Conservation (phyloP, 2,888 invertebrate species). For the Punctoribates punctum region DNA sequence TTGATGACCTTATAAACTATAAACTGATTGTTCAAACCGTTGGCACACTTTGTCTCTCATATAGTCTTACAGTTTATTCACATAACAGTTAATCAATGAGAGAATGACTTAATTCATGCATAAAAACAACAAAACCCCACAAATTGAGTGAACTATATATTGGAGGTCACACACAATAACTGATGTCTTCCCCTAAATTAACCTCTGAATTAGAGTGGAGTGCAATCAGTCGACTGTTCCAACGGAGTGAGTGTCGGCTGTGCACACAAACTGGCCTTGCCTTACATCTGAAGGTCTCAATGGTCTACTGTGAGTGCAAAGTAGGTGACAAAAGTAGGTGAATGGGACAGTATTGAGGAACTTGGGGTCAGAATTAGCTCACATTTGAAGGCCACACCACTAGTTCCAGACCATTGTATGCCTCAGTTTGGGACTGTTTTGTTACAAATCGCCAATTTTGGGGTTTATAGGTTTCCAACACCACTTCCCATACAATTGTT, state of each 20-base stretch:
- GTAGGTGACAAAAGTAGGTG: conserved; percentile 40
- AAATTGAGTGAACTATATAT: not conserved
- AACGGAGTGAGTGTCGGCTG: not conserved
- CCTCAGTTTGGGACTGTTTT: not conserved
- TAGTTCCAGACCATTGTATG: conserved; percentile 27
- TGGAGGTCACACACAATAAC: not conserved
- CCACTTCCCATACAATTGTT: not conserved
- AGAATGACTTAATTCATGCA: conserved; percentile 17
- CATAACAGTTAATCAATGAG: not conserved
- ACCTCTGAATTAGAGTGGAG: not conserved
- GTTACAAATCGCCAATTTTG: conserved; percentile 18
- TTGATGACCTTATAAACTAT: conserved; percentile 36
- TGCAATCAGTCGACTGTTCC: not conserved
- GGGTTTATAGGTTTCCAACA: conserved; percentile 35
- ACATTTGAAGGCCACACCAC: conserved; percentile 32
- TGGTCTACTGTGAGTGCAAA: conserved; percentile 37
- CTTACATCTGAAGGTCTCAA: conserved; percentile 25
- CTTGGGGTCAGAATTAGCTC: conserved; percentile 32
- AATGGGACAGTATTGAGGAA: conserved; percentile 38
- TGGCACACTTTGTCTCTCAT: conserved; percentile 23
- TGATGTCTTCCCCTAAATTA: conserved; percentile 6
- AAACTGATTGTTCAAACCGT: conserved; percentile 25
- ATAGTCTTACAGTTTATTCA: not conserved
- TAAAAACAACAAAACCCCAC: not conserved
- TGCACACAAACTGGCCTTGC: conserved; percentile 5